Base-by-base conservation (phyloP, 2,113 vertebrate species). In the Sigmodon hispidus region DNA sequence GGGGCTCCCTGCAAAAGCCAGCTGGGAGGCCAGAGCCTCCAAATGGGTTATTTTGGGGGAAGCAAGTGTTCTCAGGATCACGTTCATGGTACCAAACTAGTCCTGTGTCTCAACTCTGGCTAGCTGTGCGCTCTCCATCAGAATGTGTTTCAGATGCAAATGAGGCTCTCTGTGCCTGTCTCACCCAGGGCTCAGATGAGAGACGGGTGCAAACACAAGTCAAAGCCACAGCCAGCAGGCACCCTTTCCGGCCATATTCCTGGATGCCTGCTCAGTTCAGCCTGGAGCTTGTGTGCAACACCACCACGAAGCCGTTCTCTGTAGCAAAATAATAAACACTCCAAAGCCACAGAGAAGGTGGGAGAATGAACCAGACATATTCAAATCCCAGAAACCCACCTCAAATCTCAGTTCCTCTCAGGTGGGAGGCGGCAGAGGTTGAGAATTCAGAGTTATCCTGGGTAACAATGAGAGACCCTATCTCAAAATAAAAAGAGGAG, bases 31-130 rank as follows among this genome's bases (percentile, higher is more conserved):
- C 1, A 3, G 86, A 61, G 67, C 69, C 40, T 26, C 21, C 0
- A 11, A n/a, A 36, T 26, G 67, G 73, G 90, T 95, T 96, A 86
- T 79, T 92, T 93, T 96, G 48, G 85, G 90, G 80, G 50, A 59
- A 90, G 65, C 24, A 26, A 17, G 40, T 34, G 45, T 67, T 79
- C 63, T 83, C 50, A 5, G n/a, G 77, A 90, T 88, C 40, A 80
- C 59, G 59, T 21, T 93, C 77, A 79, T 29, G 79, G 55, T 43
- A 61, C 88, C 76, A 59, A 87, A 61, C 48, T 63, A 31, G 90
- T 34, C 75, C 69, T 86, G 36, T 22, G 26, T 80, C 70, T 85
- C 52, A 16, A 45, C 85, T 94, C 69, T 48, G 83, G 57, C 87
- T 65, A 69, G 70, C 22, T 1, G 0, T 4, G 31, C 36, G 16